phyloP scores from a whole-genome alignment of 2,113 vertebrate genomes.

The Microtus ochrogaster region DNA sequence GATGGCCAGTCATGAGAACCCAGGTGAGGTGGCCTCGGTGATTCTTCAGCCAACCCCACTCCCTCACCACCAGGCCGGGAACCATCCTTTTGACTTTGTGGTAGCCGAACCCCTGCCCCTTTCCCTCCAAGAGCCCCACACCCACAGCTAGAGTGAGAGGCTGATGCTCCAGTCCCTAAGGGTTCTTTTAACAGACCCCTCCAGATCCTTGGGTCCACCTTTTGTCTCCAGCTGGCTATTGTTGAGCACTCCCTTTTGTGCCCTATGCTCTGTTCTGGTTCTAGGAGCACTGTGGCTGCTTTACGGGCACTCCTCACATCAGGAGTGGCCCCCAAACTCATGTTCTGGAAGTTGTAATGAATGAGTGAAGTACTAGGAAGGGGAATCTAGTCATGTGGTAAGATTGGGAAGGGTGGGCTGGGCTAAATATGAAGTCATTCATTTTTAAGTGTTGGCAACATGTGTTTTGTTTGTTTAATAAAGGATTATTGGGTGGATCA shows the following conservation, averaged over 20 bases:
- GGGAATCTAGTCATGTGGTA: background rate
- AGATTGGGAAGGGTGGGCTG: background rate
- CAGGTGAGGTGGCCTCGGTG: conserved; percentile 70
- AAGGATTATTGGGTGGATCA: background rate
- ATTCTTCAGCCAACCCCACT: background rate
- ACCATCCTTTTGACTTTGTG: background rate
- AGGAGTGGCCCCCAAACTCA: background rate
- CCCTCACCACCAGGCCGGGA: background rate
- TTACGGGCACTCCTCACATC: background rate
- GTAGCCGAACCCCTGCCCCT: background rate
- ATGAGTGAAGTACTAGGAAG: background rate
- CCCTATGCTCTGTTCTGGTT: background rate
- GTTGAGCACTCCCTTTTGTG: background rate
- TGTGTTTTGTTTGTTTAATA: background rate
- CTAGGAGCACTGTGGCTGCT: rapidly evolving
- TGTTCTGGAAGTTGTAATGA: background rate
- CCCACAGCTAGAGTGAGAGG: background rate
- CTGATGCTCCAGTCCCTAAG: background rate
- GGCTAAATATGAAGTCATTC: background rate
- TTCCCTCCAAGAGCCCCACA: background rate
- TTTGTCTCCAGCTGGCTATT: background rate
- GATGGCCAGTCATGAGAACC: conserved; percentile 81
- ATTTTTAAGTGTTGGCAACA: background rate
- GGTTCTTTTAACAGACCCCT: background rate
- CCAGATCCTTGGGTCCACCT: background rate